Percentiles rank a stretch among this genome's conserved stretches.
Evolutionary conservation across 2,888 invertebrate species (phyloP).

Genomic region (Abrostola triplasia): DNA sequence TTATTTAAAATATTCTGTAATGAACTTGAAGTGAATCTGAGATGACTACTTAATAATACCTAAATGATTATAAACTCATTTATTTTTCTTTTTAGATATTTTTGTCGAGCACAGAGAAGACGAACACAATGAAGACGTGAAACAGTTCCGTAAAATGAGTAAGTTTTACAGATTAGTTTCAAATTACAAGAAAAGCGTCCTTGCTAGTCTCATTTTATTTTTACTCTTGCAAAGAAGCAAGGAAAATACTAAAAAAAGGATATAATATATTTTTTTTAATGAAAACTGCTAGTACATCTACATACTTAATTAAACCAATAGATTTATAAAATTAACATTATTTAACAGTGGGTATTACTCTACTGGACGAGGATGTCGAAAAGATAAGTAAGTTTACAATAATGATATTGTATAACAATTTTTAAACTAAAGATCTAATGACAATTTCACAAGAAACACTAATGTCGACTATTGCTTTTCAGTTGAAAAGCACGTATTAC

Average conservation of each 20-base stretch:
- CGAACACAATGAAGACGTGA: constrained; percentile 44
- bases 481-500: constrained; percentile 64
- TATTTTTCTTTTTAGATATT: constrained; percentile 44
- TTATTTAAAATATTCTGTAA: too few species aligned
- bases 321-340: background rate
- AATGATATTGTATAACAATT: background rate
- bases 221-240: too few species aligned
- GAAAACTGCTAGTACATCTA: too few species aligned
- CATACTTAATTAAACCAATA: too few species aligned
- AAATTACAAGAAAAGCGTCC: too few species aligned
- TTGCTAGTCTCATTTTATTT: too few species aligned
- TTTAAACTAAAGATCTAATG: too few species aligned
- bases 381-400: constrained; percentile 72
- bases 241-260: too few species aligned
- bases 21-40: too few species aligned
- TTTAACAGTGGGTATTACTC: constrained; percentile 65
- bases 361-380: constrained; percentile 75
- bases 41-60: background rate
- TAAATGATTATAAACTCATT: background rate
- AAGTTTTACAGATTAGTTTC: constrained; percentile 36
- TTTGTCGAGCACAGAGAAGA: constrained; percentile 48
- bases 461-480: constrained; percentile 28
- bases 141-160: constrained; percentile 68
- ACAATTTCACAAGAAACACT: background rate
- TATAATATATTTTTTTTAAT: too few species aligned